Evolutionary conservation across 2,888 invertebrate genomes (phyloP).

Genomic region (Drosophila antonietae): DNA sequence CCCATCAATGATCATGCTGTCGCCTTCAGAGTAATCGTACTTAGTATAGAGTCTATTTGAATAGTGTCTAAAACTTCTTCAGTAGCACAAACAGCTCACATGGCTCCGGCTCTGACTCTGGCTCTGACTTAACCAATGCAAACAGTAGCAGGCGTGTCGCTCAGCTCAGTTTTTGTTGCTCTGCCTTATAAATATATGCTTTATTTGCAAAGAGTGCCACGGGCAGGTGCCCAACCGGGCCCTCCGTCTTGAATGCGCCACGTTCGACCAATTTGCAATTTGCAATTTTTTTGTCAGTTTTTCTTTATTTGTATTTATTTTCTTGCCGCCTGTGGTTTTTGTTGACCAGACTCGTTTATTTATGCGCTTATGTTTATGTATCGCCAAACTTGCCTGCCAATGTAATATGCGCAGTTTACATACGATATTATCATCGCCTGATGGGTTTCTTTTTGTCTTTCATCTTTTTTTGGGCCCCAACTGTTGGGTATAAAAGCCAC

Average conservation of each 20-base stretch:
- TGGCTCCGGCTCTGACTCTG: slow-evolving; percentile 1
- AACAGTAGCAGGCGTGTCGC: slow-evolving; percentile 31
- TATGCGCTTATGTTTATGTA: slow-evolving; percentile 63
- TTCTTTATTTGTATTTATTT: slow-evolving; percentile 20
- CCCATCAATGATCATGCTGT: slow-evolving; percentile 5
- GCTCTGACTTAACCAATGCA: slow-evolving; percentile 35
- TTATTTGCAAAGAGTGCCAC: slow-evolving; percentile 38
- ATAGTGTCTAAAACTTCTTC: slow-evolving; percentile 50
- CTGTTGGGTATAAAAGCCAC: slow-evolving; percentile 73
- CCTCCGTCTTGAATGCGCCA: slow-evolving; percentile 17
- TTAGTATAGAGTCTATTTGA: slow-evolving; percentile 43
- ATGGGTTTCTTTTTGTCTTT: slow-evolving; percentile 12
- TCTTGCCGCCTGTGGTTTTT: slow-evolving; percentile 29
- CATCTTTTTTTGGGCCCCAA: slow-evolving; percentile 29
- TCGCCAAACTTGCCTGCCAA: slow-evolving; percentile 35
- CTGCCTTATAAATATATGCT: slow-evolving; percentile 23
- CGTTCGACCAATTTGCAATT: slow-evolving; percentile 32
- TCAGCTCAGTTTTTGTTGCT: slow-evolving; percentile 10
- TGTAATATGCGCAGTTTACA: slow-evolving; percentile 70
- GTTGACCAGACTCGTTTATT: slow-evolving; percentile 55
- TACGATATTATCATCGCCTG: slow-evolving; percentile 67
- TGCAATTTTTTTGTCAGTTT: slow-evolving; percentile 41
- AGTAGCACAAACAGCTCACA: slow-evolving; percentile 49
- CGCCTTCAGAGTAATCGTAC: slow-evolving; percentile 4
- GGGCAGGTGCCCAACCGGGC: slow-evolving; percentile 39